These are phyloP conservation scores for Ascidia mentula DNA, from an alignment of 23 tunicate genomes.

Conservation along the genomic window DNA sequence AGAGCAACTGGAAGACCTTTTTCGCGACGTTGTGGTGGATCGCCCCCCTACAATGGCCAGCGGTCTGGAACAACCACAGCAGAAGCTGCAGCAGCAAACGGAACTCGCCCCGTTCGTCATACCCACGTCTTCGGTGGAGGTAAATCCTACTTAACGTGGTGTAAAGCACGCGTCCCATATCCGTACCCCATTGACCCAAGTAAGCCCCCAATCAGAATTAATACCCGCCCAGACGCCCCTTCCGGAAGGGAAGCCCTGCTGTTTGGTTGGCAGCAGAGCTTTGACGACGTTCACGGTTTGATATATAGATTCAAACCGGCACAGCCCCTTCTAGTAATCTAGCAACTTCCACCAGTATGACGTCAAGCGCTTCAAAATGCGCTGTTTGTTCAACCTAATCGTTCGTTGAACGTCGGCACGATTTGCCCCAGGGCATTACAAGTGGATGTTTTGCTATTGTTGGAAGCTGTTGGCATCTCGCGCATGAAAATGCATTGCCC, in stretches of 20 bases:
- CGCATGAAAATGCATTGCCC: no score
- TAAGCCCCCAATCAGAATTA: neutral
- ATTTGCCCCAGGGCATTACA: no score
- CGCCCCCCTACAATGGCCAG: neutral
- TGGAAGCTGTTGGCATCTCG: no score
- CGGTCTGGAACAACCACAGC: neutral
- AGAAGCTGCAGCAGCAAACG: neutral
- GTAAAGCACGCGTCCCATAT: neutral
- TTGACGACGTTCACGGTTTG: neutral
- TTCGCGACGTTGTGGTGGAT: constrained; percentile 18
- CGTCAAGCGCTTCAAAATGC: constrained; percentile 1
- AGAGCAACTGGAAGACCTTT: constrained; percentile 33
- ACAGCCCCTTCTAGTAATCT: neutral
- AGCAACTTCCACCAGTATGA: neutral
- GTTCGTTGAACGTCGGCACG: no score
- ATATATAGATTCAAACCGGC: neutral
- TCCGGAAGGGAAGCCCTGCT: neutral
- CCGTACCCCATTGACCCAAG: neutral
- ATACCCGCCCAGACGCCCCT: neutral
- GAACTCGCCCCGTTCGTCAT: neutral
- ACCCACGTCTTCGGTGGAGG: neutral
- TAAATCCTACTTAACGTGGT: neutral
- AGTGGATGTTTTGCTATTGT: no score
- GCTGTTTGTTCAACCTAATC: no score
- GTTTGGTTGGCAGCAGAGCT: neutral